phyloP scores from a whole-genome alignment of 2,113 vertebrate species.

The Mustelus asterias region DNA sequence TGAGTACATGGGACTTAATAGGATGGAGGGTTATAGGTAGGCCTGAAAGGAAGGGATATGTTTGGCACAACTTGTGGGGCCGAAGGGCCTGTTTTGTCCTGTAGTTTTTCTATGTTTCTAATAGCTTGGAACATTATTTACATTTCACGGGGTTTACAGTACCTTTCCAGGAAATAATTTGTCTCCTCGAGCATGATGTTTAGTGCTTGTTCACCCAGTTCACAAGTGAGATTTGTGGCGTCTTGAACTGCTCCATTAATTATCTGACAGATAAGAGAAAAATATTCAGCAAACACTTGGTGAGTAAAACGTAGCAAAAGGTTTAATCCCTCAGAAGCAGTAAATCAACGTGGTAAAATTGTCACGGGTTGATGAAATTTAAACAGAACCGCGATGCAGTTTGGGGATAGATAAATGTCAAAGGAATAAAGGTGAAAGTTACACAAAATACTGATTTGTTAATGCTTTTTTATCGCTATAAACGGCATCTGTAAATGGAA shows the following conservation, averaged over 20 bases:
- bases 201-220: background rate
- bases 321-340: background rate
- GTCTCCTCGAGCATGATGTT: background rate
- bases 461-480: background rate
- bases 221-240: background rate
- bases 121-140: background rate
- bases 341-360: background rate
- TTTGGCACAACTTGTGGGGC: too few species aligned
- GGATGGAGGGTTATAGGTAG: too few species aligned
- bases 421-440: background rate
- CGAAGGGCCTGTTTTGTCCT: too few species aligned
- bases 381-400: background rate
- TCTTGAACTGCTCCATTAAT: background rate
- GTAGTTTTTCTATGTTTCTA: too few species aligned
- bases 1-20: too few species aligned
- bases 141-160: background rate
- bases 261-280: background rate
- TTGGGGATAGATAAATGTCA: background rate
- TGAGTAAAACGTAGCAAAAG: background rate
- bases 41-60: too few species aligned
- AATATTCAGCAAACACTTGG: background rate
- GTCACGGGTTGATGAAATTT: background rate
- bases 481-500: background rate
- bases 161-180: conserved; percentile 19
- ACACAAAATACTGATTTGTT: background rate